These are phyloP conservation scores for Symphodus melops DNA, from an alignment of 2,113 vertebrate genomes.

Conservation along the genomic window DNA sequence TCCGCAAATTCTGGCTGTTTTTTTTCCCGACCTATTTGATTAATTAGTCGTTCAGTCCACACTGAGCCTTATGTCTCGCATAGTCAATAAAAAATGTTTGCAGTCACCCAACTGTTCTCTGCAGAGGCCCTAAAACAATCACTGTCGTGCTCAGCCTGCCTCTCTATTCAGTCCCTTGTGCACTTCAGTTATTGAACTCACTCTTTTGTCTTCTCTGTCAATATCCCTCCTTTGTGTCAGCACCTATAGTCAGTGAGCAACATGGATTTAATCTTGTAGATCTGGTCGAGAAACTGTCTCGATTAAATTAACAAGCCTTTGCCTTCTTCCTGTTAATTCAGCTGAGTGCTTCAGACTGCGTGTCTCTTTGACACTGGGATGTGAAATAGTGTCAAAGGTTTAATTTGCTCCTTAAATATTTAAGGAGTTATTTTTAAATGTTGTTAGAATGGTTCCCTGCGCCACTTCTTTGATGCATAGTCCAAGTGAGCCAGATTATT, in stretches of 20 bases:
- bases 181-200: constrained; percentile 46
- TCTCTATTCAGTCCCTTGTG: constrained; percentile 3
- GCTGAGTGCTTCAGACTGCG: constrained; percentile 1
- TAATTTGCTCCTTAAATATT: constrained; percentile 6
- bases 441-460: background rate
- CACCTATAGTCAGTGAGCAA: constrained; percentile 33
- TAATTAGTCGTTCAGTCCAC: background rate
- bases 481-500: background rate
- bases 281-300: constrained; percentile 30
- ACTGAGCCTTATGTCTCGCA: background rate
- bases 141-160: constrained; percentile 7
- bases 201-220: constrained; percentile 50
- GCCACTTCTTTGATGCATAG: background rate
- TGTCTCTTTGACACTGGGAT: constrained; percentile 5
- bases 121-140: constrained; percentile 28
- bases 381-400: constrained; percentile 1
- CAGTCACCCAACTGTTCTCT: constrained; percentile 11
- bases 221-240: constrained; percentile 53
- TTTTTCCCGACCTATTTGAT: background rate
- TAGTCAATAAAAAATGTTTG: constrained; percentile 13
- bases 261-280: constrained; percentile 51
- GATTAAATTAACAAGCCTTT: constrained; percentile 37
- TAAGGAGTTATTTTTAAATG: background rate
- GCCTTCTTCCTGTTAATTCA: constrained; percentile 36
- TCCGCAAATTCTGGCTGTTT: constrained; percentile 1